Evolutionary conservation across 2,888 invertebrate genomes (phyloP).

Genomic region (Xylophagus ater): DNA sequence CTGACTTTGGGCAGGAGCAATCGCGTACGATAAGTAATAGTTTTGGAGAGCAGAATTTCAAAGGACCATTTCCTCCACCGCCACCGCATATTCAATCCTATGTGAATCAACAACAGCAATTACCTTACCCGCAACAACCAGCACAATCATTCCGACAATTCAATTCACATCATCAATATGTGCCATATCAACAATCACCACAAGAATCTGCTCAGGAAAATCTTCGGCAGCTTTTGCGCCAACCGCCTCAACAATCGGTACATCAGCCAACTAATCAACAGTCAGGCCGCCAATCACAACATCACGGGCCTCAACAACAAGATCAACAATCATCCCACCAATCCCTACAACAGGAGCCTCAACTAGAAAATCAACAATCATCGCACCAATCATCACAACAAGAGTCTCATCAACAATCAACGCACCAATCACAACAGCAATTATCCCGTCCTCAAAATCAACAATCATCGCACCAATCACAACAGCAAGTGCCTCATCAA

Average conservation of each 20-base stretch:
- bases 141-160: constrained; percentile 20
- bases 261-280: too few species aligned
- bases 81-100: constrained; percentile 13
- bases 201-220: too few species aligned
- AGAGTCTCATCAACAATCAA: not conserved
- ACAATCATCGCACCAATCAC: constrained; percentile 1
- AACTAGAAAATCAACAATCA: not conserved
- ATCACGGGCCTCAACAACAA: too few species aligned
- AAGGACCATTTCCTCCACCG: constrained; percentile 2
- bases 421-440: not conserved
- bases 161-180: constrained; percentile 22
- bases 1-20: constrained; percentile 13
- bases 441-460: constrained; percentile 2
- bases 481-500: not conserved
- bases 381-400: not conserved
- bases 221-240: too few species aligned
- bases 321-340: constrained; percentile 14
- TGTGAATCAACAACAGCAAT: constrained; percentile 14
- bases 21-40: constrained; percentile 11
- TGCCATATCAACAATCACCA: constrained; percentile 27
- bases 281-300: too few species aligned
- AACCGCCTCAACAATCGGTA: too few species aligned
- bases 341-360: not conserved
- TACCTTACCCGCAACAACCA: constrained; percentile 10
- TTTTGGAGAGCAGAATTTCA: constrained; percentile 2